Evolutionary conservation across 2,797 vertebrate genomes (phyloP), one percentile per base, ranked within the genome.

Genomic region (Brachyalestes nurse): DNA sequence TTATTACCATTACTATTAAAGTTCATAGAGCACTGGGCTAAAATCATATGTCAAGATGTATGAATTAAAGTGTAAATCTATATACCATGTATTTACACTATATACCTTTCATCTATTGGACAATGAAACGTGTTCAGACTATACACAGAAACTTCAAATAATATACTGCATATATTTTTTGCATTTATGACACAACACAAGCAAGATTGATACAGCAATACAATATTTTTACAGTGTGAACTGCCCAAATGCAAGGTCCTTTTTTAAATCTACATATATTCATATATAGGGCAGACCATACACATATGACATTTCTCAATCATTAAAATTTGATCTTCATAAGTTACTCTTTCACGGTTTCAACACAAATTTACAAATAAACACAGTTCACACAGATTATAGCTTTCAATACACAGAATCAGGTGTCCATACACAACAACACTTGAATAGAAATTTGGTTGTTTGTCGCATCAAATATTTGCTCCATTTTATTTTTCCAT

Each of bases 121-220:
- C 12, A 51, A 51, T 10, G 42, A 51, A 51, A 51, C 13, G 47
- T 51, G 47, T 51, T 51, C 17, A 10, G 58, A 45, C 28, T n/a
- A 38, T 40, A 12, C 34, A 72, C 19, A 71, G 72, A 78, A 72
- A 38, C 64, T 89, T 82, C 88, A 85, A 80, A 85, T 82, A 53
- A 72, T 78, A 71, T 75, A 72, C 66, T 78, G 38, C 42, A 45
- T 45, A 45, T 45, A 9, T 45, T 8, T 67, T 78, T 87, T 65
- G 91, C 90, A 91, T 92, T 89, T 86, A 91, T 82, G 90, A 84
- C 60, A 90, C 85, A 91, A 85, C 71, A 75, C 85, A 90, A 89
- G 85, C 70, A 86, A 75, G 72, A 75, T 58, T 53, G 75, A 76
- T 65, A 88, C 83, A 86, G 47, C 47, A 77, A 79, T 86, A 88